A percentile compares a stretch with the other conserved stretches of the same genome.
Evolutionary conservation across 2,797 vertebrate genomes (phyloP).

Genomic region (Brachymystax lenok): DNA sequence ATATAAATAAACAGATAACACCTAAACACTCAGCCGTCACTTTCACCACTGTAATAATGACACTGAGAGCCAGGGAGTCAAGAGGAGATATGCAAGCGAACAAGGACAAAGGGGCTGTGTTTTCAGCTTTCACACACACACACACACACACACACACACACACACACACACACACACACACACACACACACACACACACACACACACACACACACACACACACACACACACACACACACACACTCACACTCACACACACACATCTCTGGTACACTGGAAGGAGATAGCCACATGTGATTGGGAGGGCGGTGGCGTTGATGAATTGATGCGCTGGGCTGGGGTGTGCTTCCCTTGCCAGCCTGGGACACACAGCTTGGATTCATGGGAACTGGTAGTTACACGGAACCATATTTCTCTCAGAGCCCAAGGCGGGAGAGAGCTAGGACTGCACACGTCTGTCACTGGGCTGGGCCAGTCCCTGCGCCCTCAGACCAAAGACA

Average conservation of each 20-base stretch:
- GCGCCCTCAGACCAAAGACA: constrained; percentile 69
- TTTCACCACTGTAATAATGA: constrained; percentile 12
- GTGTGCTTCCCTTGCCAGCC: constrained; percentile 45
- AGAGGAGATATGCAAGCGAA: constrained; percentile 11
- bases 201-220: not conserved
- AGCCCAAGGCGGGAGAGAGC: constrained; percentile 26
- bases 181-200: not conserved
- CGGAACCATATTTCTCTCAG: constrained; percentile 67
- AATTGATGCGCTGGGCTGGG: constrained; percentile 53
- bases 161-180: not conserved
- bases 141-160: not conserved
- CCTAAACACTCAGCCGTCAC: not conserved
- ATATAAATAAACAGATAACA: not conserved
- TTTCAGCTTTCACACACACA: not conserved
- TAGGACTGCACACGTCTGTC: constrained; percentile 61
- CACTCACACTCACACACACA: no score
- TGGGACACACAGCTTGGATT: constrained; percentile 56
- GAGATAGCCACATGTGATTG: constrained; percentile 31
- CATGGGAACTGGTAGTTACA: constrained; percentile 54
- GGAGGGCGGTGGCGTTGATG: constrained; percentile 47
- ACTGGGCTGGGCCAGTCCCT: constrained; percentile 49
- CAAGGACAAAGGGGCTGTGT: constrained; percentile 27
- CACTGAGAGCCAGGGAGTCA: not conserved
- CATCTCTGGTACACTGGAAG: constrained; percentile 7
- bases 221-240: not conserved